A percentile compares a stretch with the other conserved stretches of the same genome.
Evolutionary conservation across 2,797 vertebrate genomes (phyloP).

Genomic region (Tachyglossus aculeatus): DNA sequence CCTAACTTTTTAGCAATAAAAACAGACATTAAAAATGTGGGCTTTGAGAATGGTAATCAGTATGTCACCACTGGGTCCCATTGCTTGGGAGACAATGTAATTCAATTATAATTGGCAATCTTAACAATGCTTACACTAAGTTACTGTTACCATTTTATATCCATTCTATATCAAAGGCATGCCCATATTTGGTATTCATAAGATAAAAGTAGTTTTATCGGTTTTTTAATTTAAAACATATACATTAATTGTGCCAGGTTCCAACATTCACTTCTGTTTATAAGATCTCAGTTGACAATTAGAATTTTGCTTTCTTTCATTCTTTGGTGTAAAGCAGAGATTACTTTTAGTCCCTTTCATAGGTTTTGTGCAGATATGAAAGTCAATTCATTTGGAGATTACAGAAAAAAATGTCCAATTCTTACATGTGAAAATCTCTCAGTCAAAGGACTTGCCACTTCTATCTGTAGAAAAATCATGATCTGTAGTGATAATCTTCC

Average conservation of each 20-base stretch:
- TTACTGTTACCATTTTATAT: slow-evolving; percentile 54
- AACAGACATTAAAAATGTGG: slow-evolving; percentile 50
- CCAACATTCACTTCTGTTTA: too few species aligned
- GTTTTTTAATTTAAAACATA: slow-evolving; percentile 26
- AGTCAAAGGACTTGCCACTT: neutral
- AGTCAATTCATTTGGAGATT: too few species aligned
- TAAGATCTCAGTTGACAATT: too few species aligned
- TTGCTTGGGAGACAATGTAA: slow-evolving; percentile 52
- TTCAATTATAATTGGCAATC: slow-evolving; percentile 47
- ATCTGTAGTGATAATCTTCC: neutral
- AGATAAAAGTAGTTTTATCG: slow-evolving; percentile 29
- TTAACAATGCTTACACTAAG: slow-evolving; percentile 44
- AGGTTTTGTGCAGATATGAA: too few species aligned
- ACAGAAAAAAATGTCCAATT: too few species aligned
- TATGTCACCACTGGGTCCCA: slow-evolving; percentile 59
- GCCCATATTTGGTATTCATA: slow-evolving; percentile 9
- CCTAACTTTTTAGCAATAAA: slow-evolving; percentile 64
- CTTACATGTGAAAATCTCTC: neutral
- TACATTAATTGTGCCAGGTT: too few species aligned
- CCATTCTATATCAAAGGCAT: slow-evolving; percentile 26
- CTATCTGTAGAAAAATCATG: neutral
- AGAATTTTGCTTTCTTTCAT: too few species aligned
- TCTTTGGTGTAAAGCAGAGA: too few species aligned
- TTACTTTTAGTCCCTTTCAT: too few species aligned
- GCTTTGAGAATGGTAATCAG: slow-evolving; percentile 63